A percentile compares a stretch with the other conserved stretches of the same genome.
Evolutionary conservation across 2,797 vertebrate genomes (phyloP).

Genomic region (Oreochromis grahami): DNA sequence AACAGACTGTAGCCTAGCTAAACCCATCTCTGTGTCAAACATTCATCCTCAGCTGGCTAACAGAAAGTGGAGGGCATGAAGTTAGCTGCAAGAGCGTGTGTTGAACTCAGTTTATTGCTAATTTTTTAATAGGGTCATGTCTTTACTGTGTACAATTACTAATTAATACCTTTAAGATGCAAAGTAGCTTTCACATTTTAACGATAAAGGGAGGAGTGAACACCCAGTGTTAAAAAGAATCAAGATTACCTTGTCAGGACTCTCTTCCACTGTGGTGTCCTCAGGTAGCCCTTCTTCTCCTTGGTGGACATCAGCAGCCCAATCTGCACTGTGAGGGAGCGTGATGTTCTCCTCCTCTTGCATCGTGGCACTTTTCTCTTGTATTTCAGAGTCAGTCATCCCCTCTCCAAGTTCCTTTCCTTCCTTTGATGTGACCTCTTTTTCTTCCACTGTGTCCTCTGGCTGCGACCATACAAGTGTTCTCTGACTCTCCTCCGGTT

Average conservation of each 20-base stretch:
- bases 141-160: neutral
- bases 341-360: conserved; percentile 15
- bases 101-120: neutral
- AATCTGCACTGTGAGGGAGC: neutral
- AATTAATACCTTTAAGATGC: neutral
- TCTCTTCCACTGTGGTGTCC: conserved; percentile 10
- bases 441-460: conserved; percentile 5
- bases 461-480: neutral
- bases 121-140: neutral
- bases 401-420: neutral
- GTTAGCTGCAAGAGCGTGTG: neutral
- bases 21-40: conserved; percentile 22
- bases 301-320: conserved; percentile 5
- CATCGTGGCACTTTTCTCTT: neutral
- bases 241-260: conserved; percentile 58
- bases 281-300: conserved; percentile 19
- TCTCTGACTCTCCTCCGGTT: conserved; percentile 2
- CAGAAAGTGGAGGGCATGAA: neutral
- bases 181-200: neutral
- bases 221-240: neutral
- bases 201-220: neutral
- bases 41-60: neutral
- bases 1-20: conserved; percentile 24
- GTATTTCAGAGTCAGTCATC: neutral
- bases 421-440: conserved; percentile 7